phyloP scores from a whole-genome alignment of 2,113 vertebrate species.

The Sapajus apella region DNA sequence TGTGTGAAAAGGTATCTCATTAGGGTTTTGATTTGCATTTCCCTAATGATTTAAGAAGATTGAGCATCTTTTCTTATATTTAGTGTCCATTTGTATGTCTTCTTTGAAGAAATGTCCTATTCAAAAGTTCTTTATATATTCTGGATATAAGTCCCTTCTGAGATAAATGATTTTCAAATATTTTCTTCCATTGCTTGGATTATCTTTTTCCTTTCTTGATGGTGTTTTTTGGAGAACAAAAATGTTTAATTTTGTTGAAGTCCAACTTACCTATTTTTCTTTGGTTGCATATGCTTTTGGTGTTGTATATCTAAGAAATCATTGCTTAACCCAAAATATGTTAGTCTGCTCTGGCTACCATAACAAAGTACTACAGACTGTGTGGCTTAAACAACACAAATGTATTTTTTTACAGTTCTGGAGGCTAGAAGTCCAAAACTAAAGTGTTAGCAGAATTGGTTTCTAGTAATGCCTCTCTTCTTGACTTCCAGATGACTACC shows the following conservation, averaged over 20 bases:
- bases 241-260: not conserved
- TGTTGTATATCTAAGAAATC: not conserved
- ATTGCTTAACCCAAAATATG: not conserved
- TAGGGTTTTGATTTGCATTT: constrained; percentile 29
- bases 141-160: not conserved
- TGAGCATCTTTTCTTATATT: not conserved
- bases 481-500: not conserved
- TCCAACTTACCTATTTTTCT: not conserved
- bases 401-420: not conserved
- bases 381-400: not conserved
- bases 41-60: not conserved
- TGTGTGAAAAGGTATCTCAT: not conserved
- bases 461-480: not conserved
- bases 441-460: not conserved
- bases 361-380: not conserved
- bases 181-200: not conserved
- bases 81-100: not conserved
- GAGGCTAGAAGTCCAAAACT: not conserved
- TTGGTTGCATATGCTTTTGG: not conserved
- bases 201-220: not conserved
- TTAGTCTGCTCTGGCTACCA: not conserved
- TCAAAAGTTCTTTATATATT: not conserved
- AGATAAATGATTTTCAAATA: not conserved
- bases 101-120: constrained; percentile 14
- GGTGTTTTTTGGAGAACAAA: not conserved